These are phyloP conservation scores for Kobus ellipsiprymnus DNA, from an alignment of 2,113 vertebrate species.

Conservation along the genomic window DNA sequence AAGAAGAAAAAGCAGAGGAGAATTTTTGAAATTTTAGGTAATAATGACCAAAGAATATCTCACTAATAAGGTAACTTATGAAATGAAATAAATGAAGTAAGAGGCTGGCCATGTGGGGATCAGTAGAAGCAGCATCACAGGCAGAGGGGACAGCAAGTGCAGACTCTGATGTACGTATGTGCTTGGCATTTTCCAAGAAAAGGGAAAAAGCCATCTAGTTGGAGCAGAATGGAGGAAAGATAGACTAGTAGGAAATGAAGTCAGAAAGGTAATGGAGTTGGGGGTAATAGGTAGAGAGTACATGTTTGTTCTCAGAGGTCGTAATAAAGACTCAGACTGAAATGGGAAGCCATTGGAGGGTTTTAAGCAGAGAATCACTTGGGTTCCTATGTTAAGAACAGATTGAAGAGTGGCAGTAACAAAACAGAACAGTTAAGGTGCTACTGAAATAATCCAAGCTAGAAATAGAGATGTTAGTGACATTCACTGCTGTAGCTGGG, in stretches of 20 bases:
- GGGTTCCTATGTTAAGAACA: background rate
- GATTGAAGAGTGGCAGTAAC: background rate
- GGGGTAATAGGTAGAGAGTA: too few species aligned
- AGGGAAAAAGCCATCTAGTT: background rate
- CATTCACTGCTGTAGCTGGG: background rate
- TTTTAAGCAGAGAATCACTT: background rate
- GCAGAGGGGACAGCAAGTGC: background rate
- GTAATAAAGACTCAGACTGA: background rate
- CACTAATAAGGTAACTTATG: background rate
- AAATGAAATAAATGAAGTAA: background rate
- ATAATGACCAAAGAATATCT: background rate
- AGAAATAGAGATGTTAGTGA: background rate
- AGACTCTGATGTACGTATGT: background rate
- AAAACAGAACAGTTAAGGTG: background rate
- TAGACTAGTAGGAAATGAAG: background rate
- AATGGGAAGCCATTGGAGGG: background rate
- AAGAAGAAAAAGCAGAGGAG: background rate
- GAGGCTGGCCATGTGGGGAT: background rate
- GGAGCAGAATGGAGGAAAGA: background rate
- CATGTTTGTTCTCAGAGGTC: background rate
- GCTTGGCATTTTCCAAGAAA: background rate
- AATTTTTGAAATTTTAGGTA: background rate
- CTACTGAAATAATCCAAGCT: background rate
- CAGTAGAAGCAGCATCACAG: background rate
- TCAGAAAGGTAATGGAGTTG: background rate